Percentiles rank a stretch among this genome's conserved stretches.
phyloP scores from a whole-genome alignment of 2,888 invertebrate species.

The Anagyrus pseudococci region DNA sequence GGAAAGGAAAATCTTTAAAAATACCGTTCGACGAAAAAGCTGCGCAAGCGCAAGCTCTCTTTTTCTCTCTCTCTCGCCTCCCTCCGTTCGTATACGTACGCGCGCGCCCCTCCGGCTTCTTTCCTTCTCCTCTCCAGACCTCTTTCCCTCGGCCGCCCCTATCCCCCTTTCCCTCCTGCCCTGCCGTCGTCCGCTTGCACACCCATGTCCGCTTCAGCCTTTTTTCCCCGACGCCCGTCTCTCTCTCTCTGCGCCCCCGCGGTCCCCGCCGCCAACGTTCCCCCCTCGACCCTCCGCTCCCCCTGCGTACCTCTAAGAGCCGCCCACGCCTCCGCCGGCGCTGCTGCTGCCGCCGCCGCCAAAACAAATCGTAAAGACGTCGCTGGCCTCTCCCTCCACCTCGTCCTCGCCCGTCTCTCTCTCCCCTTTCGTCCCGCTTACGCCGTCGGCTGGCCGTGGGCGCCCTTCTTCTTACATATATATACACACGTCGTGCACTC shows the following conservation, averaged over 20 bases:
- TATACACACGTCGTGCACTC: too few relatives aligned
- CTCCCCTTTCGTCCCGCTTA: neutral
- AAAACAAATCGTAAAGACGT: slow-evolving; percentile 57
- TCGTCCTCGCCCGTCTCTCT: too few relatives aligned
- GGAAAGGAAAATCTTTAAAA: slow-evolving; percentile 57
- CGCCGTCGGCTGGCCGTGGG: neutral
- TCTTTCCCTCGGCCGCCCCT: neutral
- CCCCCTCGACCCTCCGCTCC: slow-evolving; percentile 1
- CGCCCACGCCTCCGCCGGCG: slow-evolving; percentile 47
- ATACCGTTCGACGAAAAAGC: slow-evolving; percentile 55
- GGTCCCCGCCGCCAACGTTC: neutral
- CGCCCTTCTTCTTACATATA: neutral
- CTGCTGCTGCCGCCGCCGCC: slow-evolving; percentile 46
- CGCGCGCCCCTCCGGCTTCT: neutral
- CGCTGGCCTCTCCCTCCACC: slow-evolving; percentile 27
- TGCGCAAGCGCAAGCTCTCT: slow-evolving; percentile 50
- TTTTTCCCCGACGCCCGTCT: slow-evolving; percentile 3
- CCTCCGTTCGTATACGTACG: too few relatives aligned
- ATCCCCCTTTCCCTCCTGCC: slow-evolving; percentile 7
- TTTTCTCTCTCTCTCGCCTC: slow-evolving; percentile 16
- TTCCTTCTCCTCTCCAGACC: too few relatives aligned
- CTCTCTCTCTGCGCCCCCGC: neutral
- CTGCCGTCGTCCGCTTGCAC: neutral
- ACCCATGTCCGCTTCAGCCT: neutral
- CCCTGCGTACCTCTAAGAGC: slow-evolving; percentile 4